Conservation (phyloP, 2,888 invertebrate species). For the Deroplatys truncata region DNA sequence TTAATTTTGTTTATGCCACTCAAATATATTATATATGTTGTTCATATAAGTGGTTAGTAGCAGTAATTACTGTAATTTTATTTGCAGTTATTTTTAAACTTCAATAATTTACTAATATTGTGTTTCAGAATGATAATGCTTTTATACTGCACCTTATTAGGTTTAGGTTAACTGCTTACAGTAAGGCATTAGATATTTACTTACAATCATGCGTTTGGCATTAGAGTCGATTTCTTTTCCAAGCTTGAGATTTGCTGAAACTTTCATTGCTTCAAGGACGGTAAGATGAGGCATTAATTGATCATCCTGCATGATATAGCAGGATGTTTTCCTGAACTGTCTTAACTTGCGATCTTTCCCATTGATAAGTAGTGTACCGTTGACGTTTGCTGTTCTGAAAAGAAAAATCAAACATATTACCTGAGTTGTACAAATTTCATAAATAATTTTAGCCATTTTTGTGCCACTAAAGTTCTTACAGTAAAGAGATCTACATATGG, state of each 20-base stretch:
- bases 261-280: constrained; percentile 88
- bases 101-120: too few relatives aligned
- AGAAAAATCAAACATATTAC: neutral
- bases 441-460: too few relatives aligned
- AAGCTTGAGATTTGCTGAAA: constrained; percentile 89
- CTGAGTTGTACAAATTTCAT: neutral
- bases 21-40: too few relatives aligned
- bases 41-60: too few relatives aligned
- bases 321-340: constrained; percentile 87
- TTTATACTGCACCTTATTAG: too few relatives aligned
- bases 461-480: too few relatives aligned
- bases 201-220: constrained; percentile 44
- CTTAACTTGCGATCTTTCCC: constrained; percentile 82
- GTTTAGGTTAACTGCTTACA: neutral
- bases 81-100: too few relatives aligned
- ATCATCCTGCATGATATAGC: constrained; percentile 96
- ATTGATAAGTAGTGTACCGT: constrained; percentile 82
- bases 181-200: constrained; percentile 19
- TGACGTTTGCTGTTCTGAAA: constrained; percentile 75
- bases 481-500: too few relatives aligned
- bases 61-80: too few relatives aligned
- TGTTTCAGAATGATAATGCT: too few relatives aligned
- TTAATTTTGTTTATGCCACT: too few relatives aligned
- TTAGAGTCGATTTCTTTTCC: constrained; percentile 36
- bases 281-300: constrained; percentile 84